Conservation (phyloP, 2,797 vertebrate species). For the Alfaro cultratus region DNA sequence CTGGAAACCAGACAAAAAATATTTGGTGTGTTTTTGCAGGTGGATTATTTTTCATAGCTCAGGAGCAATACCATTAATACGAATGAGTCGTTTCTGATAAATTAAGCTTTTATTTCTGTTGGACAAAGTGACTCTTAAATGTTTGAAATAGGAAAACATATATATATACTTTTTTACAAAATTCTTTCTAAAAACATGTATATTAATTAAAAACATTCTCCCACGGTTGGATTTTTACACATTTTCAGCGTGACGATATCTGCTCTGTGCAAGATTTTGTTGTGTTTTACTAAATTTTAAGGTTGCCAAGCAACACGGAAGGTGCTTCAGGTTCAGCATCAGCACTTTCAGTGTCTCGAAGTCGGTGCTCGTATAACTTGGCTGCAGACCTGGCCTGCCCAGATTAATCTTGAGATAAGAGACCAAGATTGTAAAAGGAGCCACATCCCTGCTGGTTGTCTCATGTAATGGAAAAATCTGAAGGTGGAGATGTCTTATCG, state of each 20-base stretch:
- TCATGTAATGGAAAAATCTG: not conserved
- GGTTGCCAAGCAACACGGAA: not conserved
- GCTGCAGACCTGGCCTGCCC: not conserved
- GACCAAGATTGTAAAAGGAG: not conserved
- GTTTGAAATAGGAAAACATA: not conserved
- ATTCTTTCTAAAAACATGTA: not conserved
- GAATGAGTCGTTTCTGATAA: not conserved
- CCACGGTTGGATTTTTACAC: not conserved
- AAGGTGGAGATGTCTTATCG: not conserved
- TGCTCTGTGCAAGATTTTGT: no score
- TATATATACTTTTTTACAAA: no score
- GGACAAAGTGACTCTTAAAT: not conserved
- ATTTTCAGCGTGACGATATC: not conserved
- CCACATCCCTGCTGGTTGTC: not conserved
- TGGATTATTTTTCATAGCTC: not conserved
- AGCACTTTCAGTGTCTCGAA: not conserved
- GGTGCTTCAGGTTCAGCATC: not conserved
- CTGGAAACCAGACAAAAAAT: not conserved
- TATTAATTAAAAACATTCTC: not conserved
- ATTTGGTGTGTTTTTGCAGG: not conserved
- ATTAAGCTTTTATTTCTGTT: not conserved
- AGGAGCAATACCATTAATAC: not conserved
- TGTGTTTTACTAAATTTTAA: not conserved
- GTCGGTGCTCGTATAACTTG: not conserved
- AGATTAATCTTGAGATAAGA: not conserved